phyloP scores from a whole-genome alignment of 2,113 vertebrate genomes.

The Alethe diademata region DNA sequence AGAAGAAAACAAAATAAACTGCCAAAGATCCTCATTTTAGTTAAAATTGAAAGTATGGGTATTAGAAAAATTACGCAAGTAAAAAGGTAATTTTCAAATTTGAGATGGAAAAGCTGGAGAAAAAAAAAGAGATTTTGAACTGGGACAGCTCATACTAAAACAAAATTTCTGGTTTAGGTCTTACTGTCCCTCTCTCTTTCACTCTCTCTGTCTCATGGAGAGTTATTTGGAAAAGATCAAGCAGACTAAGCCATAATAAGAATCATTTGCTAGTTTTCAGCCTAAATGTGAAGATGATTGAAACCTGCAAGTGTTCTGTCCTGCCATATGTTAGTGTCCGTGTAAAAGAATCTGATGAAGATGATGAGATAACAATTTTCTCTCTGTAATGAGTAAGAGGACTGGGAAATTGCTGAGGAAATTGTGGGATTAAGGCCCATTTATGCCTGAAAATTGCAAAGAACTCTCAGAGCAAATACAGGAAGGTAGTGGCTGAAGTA shows the following conservation, averaged over 20 bases:
- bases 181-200: not conserved
- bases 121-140: not conserved
- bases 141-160: not conserved
- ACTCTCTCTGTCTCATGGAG: not conserved
- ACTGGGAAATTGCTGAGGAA: conserved; percentile 54
- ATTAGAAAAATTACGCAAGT: not conserved
- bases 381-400: conserved; percentile 24
- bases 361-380: conserved; percentile 60
- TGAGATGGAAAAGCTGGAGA: not conserved
- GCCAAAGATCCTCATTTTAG: not conserved
- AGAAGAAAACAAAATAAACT: not conserved
- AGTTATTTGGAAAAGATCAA: conserved; percentile 23
- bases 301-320: conserved; percentile 38
- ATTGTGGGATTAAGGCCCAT: conserved; percentile 48
- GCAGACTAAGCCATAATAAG: conserved; percentile 10
- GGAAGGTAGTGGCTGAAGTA: not conserved
- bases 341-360: conserved; percentile 44
- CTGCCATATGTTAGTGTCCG: conserved; percentile 28
- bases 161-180: not conserved
- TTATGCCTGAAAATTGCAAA: conserved; percentile 54
- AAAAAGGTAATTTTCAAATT: not conserved
- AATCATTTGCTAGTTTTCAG: conserved; percentile 36
- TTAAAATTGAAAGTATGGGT: not conserved
- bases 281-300: conserved; percentile 44
- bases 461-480: conserved; percentile 3